These are phyloP conservation scores for Nesidiocoris tenuis DNA, from an alignment of 2,888 invertebrate species.

Conservation along the genomic window DNA sequence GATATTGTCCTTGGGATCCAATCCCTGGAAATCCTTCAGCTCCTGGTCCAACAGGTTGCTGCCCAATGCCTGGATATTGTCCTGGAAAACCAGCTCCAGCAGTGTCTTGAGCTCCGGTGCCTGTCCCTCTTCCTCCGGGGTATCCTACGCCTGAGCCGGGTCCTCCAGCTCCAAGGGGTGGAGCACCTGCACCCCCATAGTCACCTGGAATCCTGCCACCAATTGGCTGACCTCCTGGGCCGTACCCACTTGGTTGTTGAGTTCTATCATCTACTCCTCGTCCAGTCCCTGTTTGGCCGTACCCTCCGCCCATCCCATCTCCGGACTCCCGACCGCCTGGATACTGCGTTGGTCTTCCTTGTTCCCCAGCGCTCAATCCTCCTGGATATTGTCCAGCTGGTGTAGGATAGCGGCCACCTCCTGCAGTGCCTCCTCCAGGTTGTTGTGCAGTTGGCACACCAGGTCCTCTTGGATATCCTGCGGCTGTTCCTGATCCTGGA, in stretches of 20 bases:
- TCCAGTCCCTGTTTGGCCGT: no score
- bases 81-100: constrained; percentile 33
- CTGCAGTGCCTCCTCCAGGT: constrained; percentile 29
- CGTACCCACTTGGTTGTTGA: constrained; percentile 2
- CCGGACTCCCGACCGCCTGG: constrained; percentile 28
- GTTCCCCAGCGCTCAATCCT: constrained; percentile 8
- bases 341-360: not conserved
- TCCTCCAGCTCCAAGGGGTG: constrained; percentile 14
- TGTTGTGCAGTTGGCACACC: constrained; percentile 38
- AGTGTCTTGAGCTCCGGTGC: constrained; percentile 38
- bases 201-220: constrained; percentile 13
- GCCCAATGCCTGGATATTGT: constrained; percentile 26
- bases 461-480: constrained; percentile 36
- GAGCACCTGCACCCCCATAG: constrained; percentile 37
- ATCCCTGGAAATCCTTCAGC: constrained; percentile 40
- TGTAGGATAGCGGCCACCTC: constrained; percentile 27
- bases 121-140: not conserved
- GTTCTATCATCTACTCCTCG: constrained; percentile 25
- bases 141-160: not conserved
- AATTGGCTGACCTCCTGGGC: constrained; percentile 12
- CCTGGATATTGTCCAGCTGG: constrained; percentile 46
- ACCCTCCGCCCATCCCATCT: no score
- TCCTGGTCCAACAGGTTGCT: constrained; percentile 20
- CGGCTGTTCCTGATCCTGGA: constrained; percentile 21
- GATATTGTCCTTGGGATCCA: constrained; percentile 38